Evolutionary conservation across 1,140 invertebrate species (phyloP).

Genomic region (Brachionus koreanus): DNA sequence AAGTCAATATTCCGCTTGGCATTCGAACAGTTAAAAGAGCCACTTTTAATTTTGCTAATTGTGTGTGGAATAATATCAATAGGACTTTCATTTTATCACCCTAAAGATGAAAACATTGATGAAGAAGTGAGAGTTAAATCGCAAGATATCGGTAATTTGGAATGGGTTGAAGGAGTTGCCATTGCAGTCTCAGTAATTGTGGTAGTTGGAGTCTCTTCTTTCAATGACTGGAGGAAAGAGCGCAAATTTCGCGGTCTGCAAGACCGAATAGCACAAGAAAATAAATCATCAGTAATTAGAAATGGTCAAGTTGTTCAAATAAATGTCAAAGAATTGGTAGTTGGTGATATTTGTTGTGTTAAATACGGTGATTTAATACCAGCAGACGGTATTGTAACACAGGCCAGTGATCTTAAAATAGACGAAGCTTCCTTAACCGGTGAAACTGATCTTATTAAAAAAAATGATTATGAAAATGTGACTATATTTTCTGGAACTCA

Average conservation of each 20-base stretch:
- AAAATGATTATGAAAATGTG: slow-evolving; percentile 62
- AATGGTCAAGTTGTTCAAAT: slow-evolving; percentile 86
- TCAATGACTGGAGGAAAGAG: slow-evolving; percentile 99
- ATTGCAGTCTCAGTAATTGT: slow-evolving; percentile 96
- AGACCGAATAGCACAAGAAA: slow-evolving; percentile 95
- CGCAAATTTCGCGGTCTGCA: slow-evolving; percentile 93
- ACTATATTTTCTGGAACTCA: slow-evolving; percentile 81
- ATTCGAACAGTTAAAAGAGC: slow-evolving; percentile 98
- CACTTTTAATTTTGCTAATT: slow-evolving; percentile 85
- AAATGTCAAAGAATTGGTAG: slow-evolving; percentile 91
- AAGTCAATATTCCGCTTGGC: slow-evolving; percentile 97
- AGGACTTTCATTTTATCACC: slow-evolving; percentile 57
- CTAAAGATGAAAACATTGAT: background rate
- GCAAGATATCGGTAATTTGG: slow-evolving; percentile 24
- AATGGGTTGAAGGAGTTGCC: slow-evolving; percentile 76
- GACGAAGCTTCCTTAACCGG: slow-evolving; percentile 98
- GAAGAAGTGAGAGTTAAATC: slow-evolving; percentile 15
- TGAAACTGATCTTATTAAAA: slow-evolving; percentile 98
- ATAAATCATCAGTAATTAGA: slow-evolving; percentile 94
- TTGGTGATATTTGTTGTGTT: slow-evolving; percentile 91
- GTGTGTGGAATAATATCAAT: slow-evolving; percentile 57
- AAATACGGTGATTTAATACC: slow-evolving; percentile 81
- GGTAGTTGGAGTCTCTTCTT: slow-evolving; percentile 94
- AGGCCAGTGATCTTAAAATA: slow-evolving; percentile 97
- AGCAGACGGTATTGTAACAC: slow-evolving; percentile 92